Percentiles rank a stretch among this genome's conserved stretches.
Conservation (phyloP, 2,888 invertebrate genomes). For the Chrysotoxum bicinctum region DNA sequence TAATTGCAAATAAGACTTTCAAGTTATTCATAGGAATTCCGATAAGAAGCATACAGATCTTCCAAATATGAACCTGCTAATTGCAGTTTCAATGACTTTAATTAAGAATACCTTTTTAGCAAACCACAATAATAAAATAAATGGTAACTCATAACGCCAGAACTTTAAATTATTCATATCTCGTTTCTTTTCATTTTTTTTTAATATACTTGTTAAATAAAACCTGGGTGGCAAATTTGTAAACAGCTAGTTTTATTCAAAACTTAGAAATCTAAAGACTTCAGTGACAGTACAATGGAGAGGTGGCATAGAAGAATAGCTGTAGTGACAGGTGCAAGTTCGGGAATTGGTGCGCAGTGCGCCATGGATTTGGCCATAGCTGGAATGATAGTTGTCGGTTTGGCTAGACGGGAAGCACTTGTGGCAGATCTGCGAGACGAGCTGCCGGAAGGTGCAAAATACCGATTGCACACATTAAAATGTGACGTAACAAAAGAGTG, state of each 20-base stretch:
- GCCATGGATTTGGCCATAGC: constrained; percentile 74
- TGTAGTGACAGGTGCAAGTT: constrained; percentile 86
- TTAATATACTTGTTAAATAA: neutral
- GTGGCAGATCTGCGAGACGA: constrained; percentile 76
- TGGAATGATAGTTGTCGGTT: constrained; percentile 84
- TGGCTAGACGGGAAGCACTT: constrained; percentile 82
- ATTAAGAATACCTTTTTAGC: neutral
- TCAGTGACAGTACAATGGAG: constrained; percentile 80
- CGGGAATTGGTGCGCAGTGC: constrained; percentile 82
- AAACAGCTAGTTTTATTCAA: constrained; percentile 20
- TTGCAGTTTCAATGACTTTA: constrained; percentile 11
- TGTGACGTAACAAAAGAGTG: constrained; percentile 84
- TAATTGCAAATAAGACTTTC: neutral
- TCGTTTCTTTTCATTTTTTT: neutral
- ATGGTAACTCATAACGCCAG: neutral
- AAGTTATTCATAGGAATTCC: neutral
- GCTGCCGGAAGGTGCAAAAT: constrained; percentile 76
- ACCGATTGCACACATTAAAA: constrained; percentile 80
- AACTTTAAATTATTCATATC: neutral
- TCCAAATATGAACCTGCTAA: neutral
- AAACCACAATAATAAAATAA: neutral
- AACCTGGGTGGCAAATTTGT: constrained; percentile 8
- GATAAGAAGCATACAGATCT: neutral
- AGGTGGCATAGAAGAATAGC: constrained; percentile 85
- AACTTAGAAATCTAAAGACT: neutral